Conservation (phyloP, 2,797 vertebrate genomes). For the Mormyrops boulengeri region DNA sequence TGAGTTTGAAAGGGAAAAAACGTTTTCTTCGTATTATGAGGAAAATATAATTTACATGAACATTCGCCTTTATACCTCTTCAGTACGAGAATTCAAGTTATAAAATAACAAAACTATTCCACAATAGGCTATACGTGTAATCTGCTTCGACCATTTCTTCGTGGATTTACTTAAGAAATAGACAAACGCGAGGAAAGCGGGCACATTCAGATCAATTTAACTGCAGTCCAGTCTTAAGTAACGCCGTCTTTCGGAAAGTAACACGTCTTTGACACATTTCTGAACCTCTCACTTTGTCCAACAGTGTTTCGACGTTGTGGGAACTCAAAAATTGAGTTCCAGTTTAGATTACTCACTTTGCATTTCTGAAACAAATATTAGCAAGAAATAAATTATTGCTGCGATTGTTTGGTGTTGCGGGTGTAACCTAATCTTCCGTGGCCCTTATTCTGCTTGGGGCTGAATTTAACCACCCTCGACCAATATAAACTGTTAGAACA, state of each 20-base stretch:
- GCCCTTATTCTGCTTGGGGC: not conserved
- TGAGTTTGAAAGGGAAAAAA: not conserved
- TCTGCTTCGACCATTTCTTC: not conserved
- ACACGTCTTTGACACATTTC: slow-evolving; percentile 1
- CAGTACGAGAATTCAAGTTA: not conserved
- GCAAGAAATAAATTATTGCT: not conserved
- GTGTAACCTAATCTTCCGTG: not conserved
- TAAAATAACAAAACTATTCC: not conserved
- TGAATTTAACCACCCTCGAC: not conserved
- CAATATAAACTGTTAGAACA: not conserved
- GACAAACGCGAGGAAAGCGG: not conserved
- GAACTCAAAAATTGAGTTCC: not conserved
- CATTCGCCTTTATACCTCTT: not conserved
- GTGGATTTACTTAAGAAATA: not conserved
- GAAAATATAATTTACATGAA: not conserved
- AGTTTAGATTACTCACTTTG: not conserved
- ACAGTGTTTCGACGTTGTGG: not conserved
- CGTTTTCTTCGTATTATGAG: not conserved
- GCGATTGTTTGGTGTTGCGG: not conserved
- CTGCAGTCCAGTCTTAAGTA: not conserved
- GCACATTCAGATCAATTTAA: not conserved
- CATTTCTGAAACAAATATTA: not conserved
- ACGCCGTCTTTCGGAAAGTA: not conserved
- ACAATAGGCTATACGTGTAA: not conserved
- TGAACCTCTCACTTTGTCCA: not conserved